Base-by-base conservation (phyloP, 2,888 invertebrate genomes). In the Ochlodes sylvanus region DNA sequence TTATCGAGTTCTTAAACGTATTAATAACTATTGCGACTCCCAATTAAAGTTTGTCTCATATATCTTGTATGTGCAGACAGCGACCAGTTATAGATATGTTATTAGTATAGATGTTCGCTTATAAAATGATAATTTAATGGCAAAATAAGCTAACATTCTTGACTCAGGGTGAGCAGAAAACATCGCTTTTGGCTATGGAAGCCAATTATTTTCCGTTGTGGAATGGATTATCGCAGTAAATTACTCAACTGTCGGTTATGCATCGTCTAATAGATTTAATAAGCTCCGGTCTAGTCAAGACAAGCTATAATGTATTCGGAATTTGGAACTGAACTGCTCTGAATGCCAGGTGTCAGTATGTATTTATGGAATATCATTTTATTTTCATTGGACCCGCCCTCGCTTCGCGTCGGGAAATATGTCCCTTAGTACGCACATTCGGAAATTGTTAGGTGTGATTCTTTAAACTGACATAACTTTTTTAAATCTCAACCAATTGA, bases 121-220 rank as follows among this genome's bases (percentile, higher is more conserved):
- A 27, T 27, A 27, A 27, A 27, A 27, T 27, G 27, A 27, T 14
- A 9, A 54, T 81, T 83, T 78, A 58, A 84, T 89, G 90, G 90
- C 90, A 92, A 89, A 88, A 87, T 82, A 71, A 84, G 84, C 82
- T 82, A 80, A 84, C 88, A 87, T 85, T 84, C 74, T 73, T 76
- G 77, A 89, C 84, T 88, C 87, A 88, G 80, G 79, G 79, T 80
- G 74, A 73, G 63, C 72, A 50, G 17, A 44, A 76, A 77, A 78
- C 79, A 76, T 80, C 81, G 79, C 77, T 80, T 80, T 88, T 88
- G 86, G 88, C 86, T 83, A 73, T 82, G 82, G 81, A 78, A 76
- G 76, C 83, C 81, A 88, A 88, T 89, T 89, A 90, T 87, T 87
- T 87, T 83, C 52, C 79, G 82, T 82, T 81, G 79, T 75, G 81